A percentile compares a stretch with the other conserved stretches of the same genome.
phyloP scores from a whole-genome alignment of 2,113 vertebrate genomes.

The Paratilapia polleni region DNA sequence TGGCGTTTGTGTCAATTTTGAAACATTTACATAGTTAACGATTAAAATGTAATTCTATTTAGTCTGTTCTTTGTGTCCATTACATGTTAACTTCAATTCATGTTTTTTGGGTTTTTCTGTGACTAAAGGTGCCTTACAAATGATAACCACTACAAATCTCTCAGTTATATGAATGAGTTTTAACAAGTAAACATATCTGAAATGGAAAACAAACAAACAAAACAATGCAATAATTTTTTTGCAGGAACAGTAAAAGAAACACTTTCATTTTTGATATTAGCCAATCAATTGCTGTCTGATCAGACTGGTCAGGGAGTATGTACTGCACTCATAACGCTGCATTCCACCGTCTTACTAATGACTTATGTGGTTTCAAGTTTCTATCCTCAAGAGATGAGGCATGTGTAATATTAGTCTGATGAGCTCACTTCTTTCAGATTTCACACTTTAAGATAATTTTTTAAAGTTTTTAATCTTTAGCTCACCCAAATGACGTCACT shows the following conservation, averaged over 20 bases:
- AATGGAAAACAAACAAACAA: not conserved
- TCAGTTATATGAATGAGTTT: not conserved
- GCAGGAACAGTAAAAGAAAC: not conserved
- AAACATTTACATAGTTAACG: not conserved
- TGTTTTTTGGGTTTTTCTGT: not conserved
- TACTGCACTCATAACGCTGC: not conserved
- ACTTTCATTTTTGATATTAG: not conserved
- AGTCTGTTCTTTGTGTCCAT: rapidly evolving
- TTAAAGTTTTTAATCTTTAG: not conserved
- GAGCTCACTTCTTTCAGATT: not conserved
- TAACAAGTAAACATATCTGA: not conserved
- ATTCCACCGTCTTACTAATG: not conserved
- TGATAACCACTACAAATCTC: not conserved
- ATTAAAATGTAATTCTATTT: not conserved
- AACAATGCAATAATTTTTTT: not conserved
- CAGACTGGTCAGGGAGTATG: not conserved
- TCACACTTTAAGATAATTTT: not conserved
- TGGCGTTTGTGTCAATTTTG: not conserved
- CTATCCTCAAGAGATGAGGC: not conserved
- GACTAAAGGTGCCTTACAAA: not conserved
- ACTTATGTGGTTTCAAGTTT: too few relatives aligned
- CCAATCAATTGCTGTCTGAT: not conserved
- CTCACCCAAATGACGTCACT: not conserved
- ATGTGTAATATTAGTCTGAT: not conserved
- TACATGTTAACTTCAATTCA: not conserved